Evolutionary conservation across 2,797 vertebrate species (phyloP).

Genomic region (Scarus forsteni): DNA sequence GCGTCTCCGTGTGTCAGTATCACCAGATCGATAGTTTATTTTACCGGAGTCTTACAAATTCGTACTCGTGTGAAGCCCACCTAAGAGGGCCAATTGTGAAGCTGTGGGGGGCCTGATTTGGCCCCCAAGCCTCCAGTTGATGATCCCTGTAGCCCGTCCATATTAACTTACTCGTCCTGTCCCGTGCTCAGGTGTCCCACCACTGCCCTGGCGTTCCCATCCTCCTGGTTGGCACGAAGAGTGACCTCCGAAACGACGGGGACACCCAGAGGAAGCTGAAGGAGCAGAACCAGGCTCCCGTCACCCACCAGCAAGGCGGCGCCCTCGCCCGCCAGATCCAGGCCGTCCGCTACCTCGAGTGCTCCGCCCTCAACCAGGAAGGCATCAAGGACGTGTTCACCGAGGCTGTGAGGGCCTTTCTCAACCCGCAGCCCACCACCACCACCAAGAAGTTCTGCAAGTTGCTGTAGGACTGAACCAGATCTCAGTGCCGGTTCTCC

Average conservation of each 20-base stretch:
- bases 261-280: constrained; percentile 93
- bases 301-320: constrained; percentile 88
- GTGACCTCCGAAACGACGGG: constrained; percentile 87
- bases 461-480: constrained; percentile 85
- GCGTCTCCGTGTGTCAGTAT: too few relatives aligned
- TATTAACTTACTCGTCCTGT: too few relatives aligned
- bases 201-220: constrained; percentile 92
- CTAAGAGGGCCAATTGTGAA: too few relatives aligned
- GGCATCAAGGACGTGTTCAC: constrained; percentile 91
- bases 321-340: constrained; percentile 90
- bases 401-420: constrained; percentile 88
- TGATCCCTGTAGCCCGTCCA: too few relatives aligned
- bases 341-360: constrained; percentile 92
- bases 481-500: too few relatives aligned
- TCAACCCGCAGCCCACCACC: constrained; percentile 84
- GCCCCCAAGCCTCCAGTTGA: too few relatives aligned
- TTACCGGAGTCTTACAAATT: too few relatives aligned
- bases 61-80: too few relatives aligned
- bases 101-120: too few relatives aligned
- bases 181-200: constrained; percentile 82
- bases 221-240: constrained; percentile 93
- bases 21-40: too few relatives aligned
- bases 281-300: constrained; percentile 90
- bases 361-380: constrained; percentile 91
- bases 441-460: constrained; percentile 84